A percentile compares a stretch with the other conserved stretches of the same genome.
These are phyloP conservation scores for Scartelaos histophorus DNA, from an alignment of 2,113 vertebrate genomes.

Conservation along the genomic window DNA sequence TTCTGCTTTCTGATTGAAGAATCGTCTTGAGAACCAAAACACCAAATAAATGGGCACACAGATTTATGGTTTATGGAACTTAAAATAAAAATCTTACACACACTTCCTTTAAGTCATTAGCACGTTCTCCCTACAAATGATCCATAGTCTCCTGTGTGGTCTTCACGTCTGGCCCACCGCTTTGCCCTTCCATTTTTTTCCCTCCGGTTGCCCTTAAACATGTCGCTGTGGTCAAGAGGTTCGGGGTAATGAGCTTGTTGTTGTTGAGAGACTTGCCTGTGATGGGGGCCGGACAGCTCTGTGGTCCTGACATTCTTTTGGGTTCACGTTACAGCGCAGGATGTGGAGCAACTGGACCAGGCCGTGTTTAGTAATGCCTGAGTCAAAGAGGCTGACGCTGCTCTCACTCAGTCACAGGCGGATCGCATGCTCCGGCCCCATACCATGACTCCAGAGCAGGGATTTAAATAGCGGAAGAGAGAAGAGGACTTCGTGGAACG, in stretches of 20 bases:
- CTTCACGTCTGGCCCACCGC: conserved; percentile 16
- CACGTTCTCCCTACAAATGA: no score
- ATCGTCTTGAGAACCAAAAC: no score
- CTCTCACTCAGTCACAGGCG: conserved; percentile 44
- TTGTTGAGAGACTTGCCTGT: conserved; percentile 56
- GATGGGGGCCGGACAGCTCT: conserved; percentile 34
- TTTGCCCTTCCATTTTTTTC: conserved; percentile 25
- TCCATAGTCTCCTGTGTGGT: conserved; percentile 13
- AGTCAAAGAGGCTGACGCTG: conserved; percentile 56
- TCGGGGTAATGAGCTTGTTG: conserved; percentile 65
- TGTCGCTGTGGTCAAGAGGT: conserved; percentile 43
- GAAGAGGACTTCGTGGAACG: neutral
- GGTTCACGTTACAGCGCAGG: conserved; percentile 58
- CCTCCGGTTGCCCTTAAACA: neutral
- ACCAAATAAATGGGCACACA: no score
- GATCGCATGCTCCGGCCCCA: conserved; percentile 11
- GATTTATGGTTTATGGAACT: no score
- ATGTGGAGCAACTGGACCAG: conserved; percentile 62
- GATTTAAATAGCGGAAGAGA: neutral
- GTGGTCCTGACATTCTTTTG: conserved; percentile 53
- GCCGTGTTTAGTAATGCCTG: conserved; percentile 46
- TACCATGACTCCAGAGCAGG: conserved; percentile 1
- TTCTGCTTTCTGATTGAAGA: no score
- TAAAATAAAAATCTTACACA: no score
- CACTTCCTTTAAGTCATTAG: no score